A percentile compares a stretch with the other conserved stretches of the same genome.
These are phyloP conservation scores for Zenarchopterus dispar DNA, from an alignment of 2,797 vertebrate species.

Conservation along the genomic window DNA sequence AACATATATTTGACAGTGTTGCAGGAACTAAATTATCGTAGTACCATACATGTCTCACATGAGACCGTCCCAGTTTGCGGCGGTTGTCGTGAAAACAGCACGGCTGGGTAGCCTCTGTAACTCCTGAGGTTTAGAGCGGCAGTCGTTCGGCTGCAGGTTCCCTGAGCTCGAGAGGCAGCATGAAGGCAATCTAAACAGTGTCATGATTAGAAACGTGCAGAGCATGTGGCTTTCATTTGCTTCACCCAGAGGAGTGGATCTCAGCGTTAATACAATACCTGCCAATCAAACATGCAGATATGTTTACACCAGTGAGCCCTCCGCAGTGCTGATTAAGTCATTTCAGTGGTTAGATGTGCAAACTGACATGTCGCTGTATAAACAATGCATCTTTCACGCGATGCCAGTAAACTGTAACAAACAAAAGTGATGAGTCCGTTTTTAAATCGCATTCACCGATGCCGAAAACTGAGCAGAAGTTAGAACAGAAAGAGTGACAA, in stretches of 20 bases:
- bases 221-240: slow-evolving; percentile 78
- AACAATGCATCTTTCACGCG: slow-evolving; percentile 57
- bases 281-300: slow-evolving; percentile 63
- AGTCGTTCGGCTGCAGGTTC: slow-evolving; percentile 56
- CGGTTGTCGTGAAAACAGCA: slow-evolving; percentile 40
- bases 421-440: too few relatives aligned
- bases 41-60: too few relatives aligned
- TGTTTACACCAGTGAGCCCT: slow-evolving; percentile 39
- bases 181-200: slow-evolving; percentile 74
- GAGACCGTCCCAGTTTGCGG: too few relatives aligned
- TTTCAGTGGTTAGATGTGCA: slow-evolving; percentile 37
- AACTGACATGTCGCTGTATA: slow-evolving; percentile 19
- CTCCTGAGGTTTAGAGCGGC: slow-evolving; percentile 75
- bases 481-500: not conserved
- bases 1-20: too few relatives aligned
- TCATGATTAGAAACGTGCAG: slow-evolving; percentile 69
- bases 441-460: too few relatives aligned
- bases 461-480: too few relatives aligned
- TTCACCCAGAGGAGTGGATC: slow-evolving; percentile 47
- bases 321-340: slow-evolving; percentile 30
- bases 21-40: too few relatives aligned
- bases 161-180: slow-evolving; percentile 45
- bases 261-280: slow-evolving; percentile 41
- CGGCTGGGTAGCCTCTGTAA: slow-evolving; percentile 51
- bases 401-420: slow-evolving; percentile 10